Evolutionary conservation across 2,888 invertebrate genomes (phyloP).

Genomic region (Lasioglossum figueresi): DNA sequence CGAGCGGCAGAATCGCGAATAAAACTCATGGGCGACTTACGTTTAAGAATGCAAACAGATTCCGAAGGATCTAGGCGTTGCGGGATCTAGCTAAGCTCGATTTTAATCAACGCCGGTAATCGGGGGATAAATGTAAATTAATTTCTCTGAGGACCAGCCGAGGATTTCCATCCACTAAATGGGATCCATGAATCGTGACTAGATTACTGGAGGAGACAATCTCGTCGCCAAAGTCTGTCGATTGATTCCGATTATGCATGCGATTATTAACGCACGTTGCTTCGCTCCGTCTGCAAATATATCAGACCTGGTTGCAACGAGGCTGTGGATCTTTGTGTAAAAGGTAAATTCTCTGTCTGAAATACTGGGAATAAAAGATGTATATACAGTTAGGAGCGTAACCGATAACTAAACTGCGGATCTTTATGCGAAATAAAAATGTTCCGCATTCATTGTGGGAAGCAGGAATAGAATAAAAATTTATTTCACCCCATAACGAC

Average conservation of each 20-base stretch:
- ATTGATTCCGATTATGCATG: conserved; percentile 36
- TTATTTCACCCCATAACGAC: too few relatives aligned
- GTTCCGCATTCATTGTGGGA: too few relatives aligned
- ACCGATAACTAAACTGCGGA: too few relatives aligned
- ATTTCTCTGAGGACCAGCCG: conserved; percentile 58
- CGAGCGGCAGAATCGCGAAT: background rate
- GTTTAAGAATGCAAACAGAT: conserved; percentile 8
- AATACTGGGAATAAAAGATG: too few relatives aligned
- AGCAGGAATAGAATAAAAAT: too few relatives aligned
- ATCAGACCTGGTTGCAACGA: background rate
- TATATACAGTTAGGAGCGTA: too few relatives aligned
- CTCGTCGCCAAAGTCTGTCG: conserved; percentile 33
- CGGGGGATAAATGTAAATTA: conserved; percentile 75
- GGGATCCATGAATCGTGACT: conserved; percentile 61
- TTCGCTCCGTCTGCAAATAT: background rate
- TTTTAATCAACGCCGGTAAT: conserved; percentile 78
- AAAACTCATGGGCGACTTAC: background rate
- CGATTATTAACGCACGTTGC: conserved; percentile 11
- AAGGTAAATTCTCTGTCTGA: too few relatives aligned
- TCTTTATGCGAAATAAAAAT: too few relatives aligned
- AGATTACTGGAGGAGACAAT: conserved; percentile 39
- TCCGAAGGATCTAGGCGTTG: conserved; percentile 51
- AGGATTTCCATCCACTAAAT: conserved; percentile 60
- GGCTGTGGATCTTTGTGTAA: background rate
- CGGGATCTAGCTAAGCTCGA: conserved; percentile 65